Evolutionary conservation across 2,888 invertebrate species (phyloP).

Genomic region (Cremastinae sp.): DNA sequence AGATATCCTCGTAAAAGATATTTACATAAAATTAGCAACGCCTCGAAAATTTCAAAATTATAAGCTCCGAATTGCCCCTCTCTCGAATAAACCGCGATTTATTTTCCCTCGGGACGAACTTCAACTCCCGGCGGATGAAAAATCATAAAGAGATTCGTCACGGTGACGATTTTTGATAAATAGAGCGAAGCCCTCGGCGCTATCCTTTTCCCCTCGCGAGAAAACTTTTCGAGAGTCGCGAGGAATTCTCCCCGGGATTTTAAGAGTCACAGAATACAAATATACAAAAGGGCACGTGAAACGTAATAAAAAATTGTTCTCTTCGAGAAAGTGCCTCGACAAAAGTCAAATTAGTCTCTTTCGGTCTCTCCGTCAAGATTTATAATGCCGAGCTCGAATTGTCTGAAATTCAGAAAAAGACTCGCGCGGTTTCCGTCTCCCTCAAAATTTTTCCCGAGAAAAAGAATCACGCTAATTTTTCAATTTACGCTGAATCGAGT

Average conservation of each 20-base stretch:
- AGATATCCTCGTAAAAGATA: constrained; percentile 21
- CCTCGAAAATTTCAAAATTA: constrained; percentile 30
- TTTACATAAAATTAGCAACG: constrained; percentile 49
- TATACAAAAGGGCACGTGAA: constrained; percentile 14
- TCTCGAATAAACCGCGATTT: constrained; percentile 35
- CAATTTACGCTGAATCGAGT: too few relatives aligned
- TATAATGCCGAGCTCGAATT: constrained; percentile 13
- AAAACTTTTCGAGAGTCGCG: constrained; percentile 26
- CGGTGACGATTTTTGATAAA: constrained; percentile 36
- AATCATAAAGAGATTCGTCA: constrained; percentile 44
- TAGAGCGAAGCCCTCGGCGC: constrained; percentile 6
- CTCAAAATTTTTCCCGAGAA: not conserved
- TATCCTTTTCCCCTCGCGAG: not conserved
- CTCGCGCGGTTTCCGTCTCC: not conserved
- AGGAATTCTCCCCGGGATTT: not conserved
- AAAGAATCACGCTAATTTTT: too few relatives aligned
- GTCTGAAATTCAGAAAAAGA: not conserved
- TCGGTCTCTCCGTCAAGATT: not conserved
- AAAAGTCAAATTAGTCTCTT: constrained; percentile 35
- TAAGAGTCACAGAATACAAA: not conserved
- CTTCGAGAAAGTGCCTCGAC: constrained; percentile 11
- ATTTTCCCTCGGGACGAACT: constrained; percentile 1
- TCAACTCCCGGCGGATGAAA: constrained; percentile 8
- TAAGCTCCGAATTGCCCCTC: not conserved
- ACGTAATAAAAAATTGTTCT: constrained; percentile 31